A percentile compares a stretch with the other conserved stretches of the same genome.
Conservation (phyloP, 2,888 invertebrate genomes). For the Cosmorhoe ocellata region DNA sequence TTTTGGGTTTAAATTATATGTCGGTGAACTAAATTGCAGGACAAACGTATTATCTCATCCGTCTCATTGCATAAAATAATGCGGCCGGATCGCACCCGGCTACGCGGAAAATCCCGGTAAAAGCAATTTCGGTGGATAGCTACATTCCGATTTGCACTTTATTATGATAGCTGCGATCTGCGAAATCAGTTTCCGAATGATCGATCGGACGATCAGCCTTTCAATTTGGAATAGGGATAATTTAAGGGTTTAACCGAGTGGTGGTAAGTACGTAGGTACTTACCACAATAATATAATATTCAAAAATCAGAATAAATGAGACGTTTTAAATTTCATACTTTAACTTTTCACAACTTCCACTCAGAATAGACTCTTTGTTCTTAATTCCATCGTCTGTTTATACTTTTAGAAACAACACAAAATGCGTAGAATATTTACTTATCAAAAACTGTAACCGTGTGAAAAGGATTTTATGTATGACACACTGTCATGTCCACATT, state of each 20-base stretch:
- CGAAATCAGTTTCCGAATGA: slow-evolving; percentile 30
- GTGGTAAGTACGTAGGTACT: neutral
- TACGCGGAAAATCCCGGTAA: slow-evolving; percentile 55
- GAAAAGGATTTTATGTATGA: no score
- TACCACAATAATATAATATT: no score
- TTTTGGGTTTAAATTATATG: neutral
- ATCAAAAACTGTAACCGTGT: no score
- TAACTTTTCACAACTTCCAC: no score
- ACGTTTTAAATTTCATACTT: no score
- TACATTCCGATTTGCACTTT: slow-evolving; percentile 33
- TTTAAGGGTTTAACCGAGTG: neutral
- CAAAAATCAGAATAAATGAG: no score
- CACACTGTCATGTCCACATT: slow-evolving; percentile 36
- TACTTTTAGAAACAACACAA: no score
- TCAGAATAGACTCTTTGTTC: no score
- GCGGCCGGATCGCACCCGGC: slow-evolving; percentile 41
- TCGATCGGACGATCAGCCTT: slow-evolving; percentile 17
- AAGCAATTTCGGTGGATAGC: slow-evolving; percentile 52
- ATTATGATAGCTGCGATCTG: slow-evolving; percentile 32
- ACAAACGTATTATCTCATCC: neutral
- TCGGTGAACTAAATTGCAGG: neutral
- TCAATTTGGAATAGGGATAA: slow-evolving; percentile 15
- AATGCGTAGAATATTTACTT: no score
- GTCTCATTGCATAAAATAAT: slow-evolving; percentile 43
- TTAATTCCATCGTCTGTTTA: no score